Conservation (phyloP, 35 echinoderm and acorn worm species). For the Apostichopus parvimensis region DNA sequence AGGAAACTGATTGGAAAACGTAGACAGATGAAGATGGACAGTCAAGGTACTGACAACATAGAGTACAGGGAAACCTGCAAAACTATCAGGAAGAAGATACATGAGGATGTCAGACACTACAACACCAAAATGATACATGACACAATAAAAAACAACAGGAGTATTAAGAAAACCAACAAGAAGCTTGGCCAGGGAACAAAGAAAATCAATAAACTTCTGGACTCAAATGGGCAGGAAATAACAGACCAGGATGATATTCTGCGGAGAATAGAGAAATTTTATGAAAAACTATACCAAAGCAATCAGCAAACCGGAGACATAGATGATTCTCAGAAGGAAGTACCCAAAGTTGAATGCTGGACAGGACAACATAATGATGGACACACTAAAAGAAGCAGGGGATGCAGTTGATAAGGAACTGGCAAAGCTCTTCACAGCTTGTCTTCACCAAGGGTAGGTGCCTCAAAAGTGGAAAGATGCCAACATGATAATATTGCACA, state of each 20-base stretch:
- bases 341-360: no score
- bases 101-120: background rate
- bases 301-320: background rate
- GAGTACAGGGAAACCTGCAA: background rate
- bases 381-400: no score
- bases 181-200: background rate
- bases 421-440: no score
- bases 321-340: no score
- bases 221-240: constrained; percentile 13
- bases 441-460: no score
- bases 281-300: background rate
- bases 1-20: background rate
- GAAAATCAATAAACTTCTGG: background rate
- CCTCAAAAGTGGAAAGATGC: no score
- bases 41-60: background rate
- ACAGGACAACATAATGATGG: no score
- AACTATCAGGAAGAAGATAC: no score
- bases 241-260: background rate
- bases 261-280: constrained; percentile 10
- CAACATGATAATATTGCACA: no score
- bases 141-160: background rate
- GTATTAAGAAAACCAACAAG: background rate
- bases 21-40: background rate
- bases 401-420: no score
- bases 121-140: background rate